Evolutionary conservation across 2,888 invertebrate genomes (phyloP).

Genomic region (Mactromeris polynyma): DNA sequence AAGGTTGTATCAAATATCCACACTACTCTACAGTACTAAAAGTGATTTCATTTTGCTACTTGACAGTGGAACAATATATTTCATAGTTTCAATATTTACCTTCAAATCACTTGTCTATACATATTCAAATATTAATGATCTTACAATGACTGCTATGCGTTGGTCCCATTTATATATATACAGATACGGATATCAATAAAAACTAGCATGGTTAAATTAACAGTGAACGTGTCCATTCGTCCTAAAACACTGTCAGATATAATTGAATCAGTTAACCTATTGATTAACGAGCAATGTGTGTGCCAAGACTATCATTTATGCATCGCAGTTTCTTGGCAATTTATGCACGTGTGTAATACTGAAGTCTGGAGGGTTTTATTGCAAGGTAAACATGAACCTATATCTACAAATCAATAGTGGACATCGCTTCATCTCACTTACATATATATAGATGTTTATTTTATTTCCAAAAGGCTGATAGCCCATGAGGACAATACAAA

Average conservation of each 20-base stretch:
- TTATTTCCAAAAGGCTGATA: too few relatives aligned
- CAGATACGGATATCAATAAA: neutral
- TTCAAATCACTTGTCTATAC: neutral
- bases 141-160: neutral
- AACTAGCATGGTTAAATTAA: neutral
- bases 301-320: neutral
- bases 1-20: neutral
- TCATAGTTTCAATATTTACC: conserved; percentile 23
- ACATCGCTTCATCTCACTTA: too few relatives aligned
- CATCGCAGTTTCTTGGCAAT: too few relatives aligned
- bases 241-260: neutral
- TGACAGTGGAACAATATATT: neutral
- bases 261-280: neutral
- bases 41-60: neutral
- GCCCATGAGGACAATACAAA: too few relatives aligned
- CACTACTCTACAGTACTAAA: neutral
- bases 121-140: conserved; percentile 22
- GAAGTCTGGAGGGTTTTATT: too few relatives aligned
- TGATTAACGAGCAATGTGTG: neutral
- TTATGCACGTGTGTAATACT: too few relatives aligned
- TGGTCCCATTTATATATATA: neutral
- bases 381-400: too few relatives aligned
- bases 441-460: too few relatives aligned
- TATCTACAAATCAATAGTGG: too few relatives aligned
- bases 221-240: neutral